Evolutionary conservation across 2,113 vertebrate species (phyloP).

Genomic region (Theropithecus gelada): DNA sequence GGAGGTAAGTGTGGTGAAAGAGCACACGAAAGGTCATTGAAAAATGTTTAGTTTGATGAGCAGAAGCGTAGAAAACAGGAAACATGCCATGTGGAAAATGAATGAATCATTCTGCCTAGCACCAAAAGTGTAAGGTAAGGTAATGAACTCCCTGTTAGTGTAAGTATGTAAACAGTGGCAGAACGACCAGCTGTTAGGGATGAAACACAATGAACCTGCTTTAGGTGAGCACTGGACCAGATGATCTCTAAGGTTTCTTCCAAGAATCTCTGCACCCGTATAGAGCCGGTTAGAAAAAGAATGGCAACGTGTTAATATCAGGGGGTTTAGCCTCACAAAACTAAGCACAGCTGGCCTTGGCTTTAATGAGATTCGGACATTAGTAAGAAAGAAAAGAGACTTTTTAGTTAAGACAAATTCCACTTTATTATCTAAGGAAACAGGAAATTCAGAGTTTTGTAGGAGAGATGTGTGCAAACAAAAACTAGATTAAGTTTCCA

Average conservation of each 20-base stretch:
- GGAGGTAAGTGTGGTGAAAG: neutral
- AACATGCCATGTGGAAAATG: neutral
- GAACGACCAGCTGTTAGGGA: neutral
- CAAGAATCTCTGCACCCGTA: neutral
- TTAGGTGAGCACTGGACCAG: neutral
- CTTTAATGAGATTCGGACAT: constrained; percentile 8
- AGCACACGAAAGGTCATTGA: neutral
- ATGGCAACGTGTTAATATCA: neutral
- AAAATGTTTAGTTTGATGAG: neutral
- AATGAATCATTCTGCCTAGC: neutral
- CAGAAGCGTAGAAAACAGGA: neutral
- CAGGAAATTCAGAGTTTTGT: neutral
- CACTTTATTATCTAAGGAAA: neutral
- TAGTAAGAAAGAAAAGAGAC: constrained; percentile 11
- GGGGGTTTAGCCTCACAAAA: neutral
- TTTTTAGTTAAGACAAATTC: constrained; percentile 17
- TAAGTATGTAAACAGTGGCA: neutral
- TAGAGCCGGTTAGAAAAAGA: neutral
- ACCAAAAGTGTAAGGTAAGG: neutral
- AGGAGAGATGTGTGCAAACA: neutral
- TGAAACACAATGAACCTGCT: neutral
- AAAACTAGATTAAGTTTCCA: constrained; percentile 1
- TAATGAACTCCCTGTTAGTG: neutral
- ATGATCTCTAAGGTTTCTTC: neutral
- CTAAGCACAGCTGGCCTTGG: neutral